Evolutionary conservation across 30 jellyfish, hydroid and myxozoan species (phyloP), one percentile per base, ranked within the genome.

Genomic region (Aurelia coerulea): DNA sequence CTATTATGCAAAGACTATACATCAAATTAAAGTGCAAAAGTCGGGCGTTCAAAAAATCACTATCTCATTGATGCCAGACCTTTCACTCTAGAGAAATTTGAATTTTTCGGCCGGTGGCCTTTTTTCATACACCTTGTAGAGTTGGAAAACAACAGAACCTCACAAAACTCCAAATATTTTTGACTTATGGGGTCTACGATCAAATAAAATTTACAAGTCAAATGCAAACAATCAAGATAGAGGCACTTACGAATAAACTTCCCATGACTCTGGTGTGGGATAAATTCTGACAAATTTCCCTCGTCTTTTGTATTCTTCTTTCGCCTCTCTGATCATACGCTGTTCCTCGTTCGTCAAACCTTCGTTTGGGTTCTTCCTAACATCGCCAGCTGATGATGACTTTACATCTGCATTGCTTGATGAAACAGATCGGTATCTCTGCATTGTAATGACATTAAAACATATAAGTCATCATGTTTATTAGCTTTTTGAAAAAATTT

Each of bases 221-320:
- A 60, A 60, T 23, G 70, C 37, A 17, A 60, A 17, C 70, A n/a
- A 17, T 60, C 35, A 60, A 60, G 59, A 53, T 29, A 0, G 13
- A 53, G 56, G 13, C 18, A 65, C 96, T 79, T 64, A 92, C 98
- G 95, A 77, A 73, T 86, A 92, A 13, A 73, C 85, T 63, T 87
- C 97, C 98, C 98, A 92, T 3, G 98, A 92, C 62, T 92, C 98
- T 15, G 98, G 97, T 31, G 98, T 74, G 53, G 98, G 98, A 69
- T 80, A 92, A 29, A 92, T 86, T n/a, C 98, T 65, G 49, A 92
- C 92, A 76, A 92, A 87, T 62, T 80, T 80, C 32, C 98, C 98
- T 14, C 97, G 73, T 60, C 95, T 69, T 41, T 69, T 81, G 95
- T 86, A 92, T 62, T 92, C 98, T 14, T 86, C 98, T 62, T 88